Evolutionary conservation across 2,113 vertebrate species (phyloP).

Genomic region (Albula goreensis): DNA sequence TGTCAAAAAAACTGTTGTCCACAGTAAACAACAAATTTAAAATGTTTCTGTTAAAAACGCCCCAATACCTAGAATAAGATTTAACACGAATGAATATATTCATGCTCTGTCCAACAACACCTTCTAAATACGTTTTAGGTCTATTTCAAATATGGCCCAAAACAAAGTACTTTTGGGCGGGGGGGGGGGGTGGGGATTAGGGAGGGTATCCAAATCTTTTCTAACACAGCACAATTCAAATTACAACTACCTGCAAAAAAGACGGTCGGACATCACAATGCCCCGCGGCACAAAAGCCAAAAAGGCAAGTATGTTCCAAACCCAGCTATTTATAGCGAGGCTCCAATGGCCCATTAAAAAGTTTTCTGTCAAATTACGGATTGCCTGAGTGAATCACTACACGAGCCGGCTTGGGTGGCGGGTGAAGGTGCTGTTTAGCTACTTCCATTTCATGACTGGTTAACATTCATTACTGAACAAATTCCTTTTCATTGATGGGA

Average conservation of each 20-base stretch:
- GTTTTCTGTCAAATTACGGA: constrained; percentile 63
- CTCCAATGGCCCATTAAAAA: constrained; percentile 64
- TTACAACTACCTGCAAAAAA: constrained; percentile 40
- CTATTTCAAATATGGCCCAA: not conserved
- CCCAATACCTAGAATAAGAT: no score
- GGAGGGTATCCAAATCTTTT: not conserved
- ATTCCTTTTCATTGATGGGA: constrained; percentile 44
- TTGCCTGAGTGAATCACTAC: constrained; percentile 57
- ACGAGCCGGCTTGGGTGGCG: constrained; percentile 29
- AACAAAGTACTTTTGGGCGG: not conserved
- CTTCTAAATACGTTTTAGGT: not conserved
- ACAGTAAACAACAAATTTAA: no score
- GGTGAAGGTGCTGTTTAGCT: constrained; percentile 48
- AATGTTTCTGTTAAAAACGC: no score
- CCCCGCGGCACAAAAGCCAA: constrained; percentile 48
- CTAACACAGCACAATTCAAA: constrained; percentile 29
- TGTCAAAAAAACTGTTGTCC: no score
- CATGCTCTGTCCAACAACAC: no score
- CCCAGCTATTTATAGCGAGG: constrained; percentile 54
- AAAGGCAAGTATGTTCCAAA: constrained; percentile 50
- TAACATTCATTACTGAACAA: constrained; percentile 67
- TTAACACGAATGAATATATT: no score
- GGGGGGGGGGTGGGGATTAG: no score
- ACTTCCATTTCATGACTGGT: constrained; percentile 65
- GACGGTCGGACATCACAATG: constrained; percentile 52